Conservation (phyloP, 2,113 vertebrate genomes). For the Rynchops niger region DNA sequence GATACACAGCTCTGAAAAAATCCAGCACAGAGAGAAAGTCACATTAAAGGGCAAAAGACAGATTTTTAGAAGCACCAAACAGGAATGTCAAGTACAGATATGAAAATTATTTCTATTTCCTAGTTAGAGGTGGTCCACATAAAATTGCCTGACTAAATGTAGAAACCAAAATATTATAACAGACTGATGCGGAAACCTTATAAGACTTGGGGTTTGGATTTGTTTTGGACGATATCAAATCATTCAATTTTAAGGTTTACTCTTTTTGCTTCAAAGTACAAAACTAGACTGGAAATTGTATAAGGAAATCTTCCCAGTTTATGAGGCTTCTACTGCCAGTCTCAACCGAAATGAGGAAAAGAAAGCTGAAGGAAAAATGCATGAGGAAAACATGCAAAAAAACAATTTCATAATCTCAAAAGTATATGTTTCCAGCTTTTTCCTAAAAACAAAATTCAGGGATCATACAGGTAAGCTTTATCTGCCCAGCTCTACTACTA, state of each 20-base stretch:
- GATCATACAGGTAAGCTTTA: neutral
- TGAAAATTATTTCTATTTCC: neutral
- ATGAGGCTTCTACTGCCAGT: neutral
- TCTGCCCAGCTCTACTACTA: neutral
- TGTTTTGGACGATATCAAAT: neutral
- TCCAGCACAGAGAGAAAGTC: neutral
- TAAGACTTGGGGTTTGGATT: neutral
- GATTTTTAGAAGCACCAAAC: neutral
- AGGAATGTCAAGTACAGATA: neutral
- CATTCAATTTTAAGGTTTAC: neutral
- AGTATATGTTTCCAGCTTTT: neutral
- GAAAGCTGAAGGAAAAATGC: neutral
- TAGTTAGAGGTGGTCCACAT: neutral
- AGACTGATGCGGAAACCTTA: neutral
- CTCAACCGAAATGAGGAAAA: neutral
- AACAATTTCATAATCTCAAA: neutral
- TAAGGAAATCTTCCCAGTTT: neutral
- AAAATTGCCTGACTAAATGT: neutral
- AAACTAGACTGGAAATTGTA: neutral
- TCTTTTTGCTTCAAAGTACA: neutral
- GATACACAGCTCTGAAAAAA: neutral
- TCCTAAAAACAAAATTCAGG: neutral
- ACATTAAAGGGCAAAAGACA: neutral
- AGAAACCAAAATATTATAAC: neutral
- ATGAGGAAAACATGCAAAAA: neutral